phyloP scores from a whole-genome alignment of 2,113 vertebrate species.

The Bos javanicus region DNA sequence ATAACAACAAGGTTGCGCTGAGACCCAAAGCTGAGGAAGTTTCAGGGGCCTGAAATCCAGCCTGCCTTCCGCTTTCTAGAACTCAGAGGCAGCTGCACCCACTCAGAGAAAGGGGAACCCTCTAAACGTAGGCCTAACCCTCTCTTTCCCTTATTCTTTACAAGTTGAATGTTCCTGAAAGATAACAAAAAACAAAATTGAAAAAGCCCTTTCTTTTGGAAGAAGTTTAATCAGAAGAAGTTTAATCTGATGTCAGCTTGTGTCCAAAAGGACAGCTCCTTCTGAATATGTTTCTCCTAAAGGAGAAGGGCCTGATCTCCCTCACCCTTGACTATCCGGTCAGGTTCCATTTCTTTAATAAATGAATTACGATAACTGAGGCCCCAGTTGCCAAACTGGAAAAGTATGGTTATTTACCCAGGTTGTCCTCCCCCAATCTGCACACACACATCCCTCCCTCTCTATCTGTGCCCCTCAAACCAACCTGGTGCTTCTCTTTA shows the following conservation, averaged over 20 bases:
- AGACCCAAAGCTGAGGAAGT: not conserved
- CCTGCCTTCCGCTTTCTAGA: not conserved
- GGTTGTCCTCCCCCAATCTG: rapidly evolving
- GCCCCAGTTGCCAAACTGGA: not conserved
- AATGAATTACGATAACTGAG: not conserved
- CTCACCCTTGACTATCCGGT: not conserved
- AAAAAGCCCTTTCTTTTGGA: not conserved
- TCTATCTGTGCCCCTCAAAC: not conserved
- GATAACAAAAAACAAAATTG: not conserved
- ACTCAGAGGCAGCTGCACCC: not conserved
- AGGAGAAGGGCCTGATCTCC: not conserved
- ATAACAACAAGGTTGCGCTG: not conserved
- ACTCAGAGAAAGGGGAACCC: not conserved
- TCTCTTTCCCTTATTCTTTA: not conserved
- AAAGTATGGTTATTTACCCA: not conserved
- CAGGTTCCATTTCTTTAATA: not conserved
- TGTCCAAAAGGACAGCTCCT: not conserved
- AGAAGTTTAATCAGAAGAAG: not conserved
- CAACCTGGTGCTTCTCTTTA: not conserved
- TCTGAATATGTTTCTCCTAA: not conserved
- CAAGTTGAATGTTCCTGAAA: not conserved
- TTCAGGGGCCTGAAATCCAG: not conserved
- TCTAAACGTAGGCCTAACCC: not conserved
- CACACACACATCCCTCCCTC: not conserved
- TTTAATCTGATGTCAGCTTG: not conserved